These are phyloP conservation scores for Platycercus adscitus DNA, from an alignment of 2,113 vertebrate genomes.

Conservation along the genomic window DNA sequence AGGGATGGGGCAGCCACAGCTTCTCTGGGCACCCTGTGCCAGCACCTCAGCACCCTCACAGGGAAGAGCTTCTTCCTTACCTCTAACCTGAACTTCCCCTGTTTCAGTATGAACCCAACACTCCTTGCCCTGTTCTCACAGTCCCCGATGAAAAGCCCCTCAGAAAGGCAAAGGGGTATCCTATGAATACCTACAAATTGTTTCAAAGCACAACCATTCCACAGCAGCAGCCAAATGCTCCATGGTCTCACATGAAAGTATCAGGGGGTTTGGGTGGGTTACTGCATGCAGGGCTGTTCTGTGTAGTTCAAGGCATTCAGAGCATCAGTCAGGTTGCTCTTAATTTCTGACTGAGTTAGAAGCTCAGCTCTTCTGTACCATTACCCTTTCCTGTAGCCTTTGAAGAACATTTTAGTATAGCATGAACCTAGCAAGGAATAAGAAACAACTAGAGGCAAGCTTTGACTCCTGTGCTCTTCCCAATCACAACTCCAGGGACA, in stretches of 20 bases:
- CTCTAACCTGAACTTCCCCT: neutral
- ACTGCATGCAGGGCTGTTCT: neutral
- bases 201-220: neutral
- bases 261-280: neutral
- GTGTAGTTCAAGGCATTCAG: neutral
- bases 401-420: neutral
- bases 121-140: neutral
- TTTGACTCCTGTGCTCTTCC: neutral
- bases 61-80: neutral
- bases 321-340: neutral
- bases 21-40: neutral
- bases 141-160: neutral
- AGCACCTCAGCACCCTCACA: neutral
- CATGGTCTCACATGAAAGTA: rapidly evolving
- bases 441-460: neutral
- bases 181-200: neutral
- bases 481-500: neutral
- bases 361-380: neutral
- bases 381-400: neutral
- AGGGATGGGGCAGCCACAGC: neutral
- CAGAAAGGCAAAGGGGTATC: neutral
- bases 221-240: neutral
- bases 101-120: neutral
- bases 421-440: neutral
- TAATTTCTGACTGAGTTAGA: neutral